These are phyloP conservation scores for Tetragonula clypearis DNA, from an alignment of 1,140 invertebrate genomes.

Conservation along the genomic window DNA sequence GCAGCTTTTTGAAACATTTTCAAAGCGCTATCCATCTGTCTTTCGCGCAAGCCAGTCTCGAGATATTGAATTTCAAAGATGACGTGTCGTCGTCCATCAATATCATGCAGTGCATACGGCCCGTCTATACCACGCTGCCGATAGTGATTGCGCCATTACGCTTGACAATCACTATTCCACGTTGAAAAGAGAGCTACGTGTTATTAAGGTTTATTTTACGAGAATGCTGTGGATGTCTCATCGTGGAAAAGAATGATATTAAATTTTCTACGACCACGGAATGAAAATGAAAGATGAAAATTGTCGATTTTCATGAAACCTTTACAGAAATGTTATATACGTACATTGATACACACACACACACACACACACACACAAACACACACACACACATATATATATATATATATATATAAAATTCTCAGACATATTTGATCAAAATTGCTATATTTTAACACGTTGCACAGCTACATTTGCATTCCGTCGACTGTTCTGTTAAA, in stretches of 20 bases:
- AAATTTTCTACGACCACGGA: neutral
- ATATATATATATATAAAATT: neutral
- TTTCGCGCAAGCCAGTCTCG: neutral
- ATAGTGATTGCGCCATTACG: neutral
- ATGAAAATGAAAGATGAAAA: neutral
- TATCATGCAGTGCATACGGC: neutral
- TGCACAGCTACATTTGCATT: neutral
- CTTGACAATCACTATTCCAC: neutral
- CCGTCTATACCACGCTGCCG: neutral
- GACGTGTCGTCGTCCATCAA: neutral
- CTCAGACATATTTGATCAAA: neutral
- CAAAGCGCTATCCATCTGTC: neutral
- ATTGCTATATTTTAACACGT: neutral
- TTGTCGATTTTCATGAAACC: neutral
- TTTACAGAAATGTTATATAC: neutral
- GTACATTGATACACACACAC: too few species aligned
- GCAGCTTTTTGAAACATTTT: neutral
- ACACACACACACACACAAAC: too few species aligned
- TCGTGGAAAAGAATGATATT: neutral
- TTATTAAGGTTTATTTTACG: neutral
- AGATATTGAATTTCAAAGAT: slow-evolving; percentile 1
- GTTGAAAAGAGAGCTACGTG: neutral
- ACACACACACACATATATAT: too few species aligned
- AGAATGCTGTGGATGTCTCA: neutral
- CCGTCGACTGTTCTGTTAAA: neutral